phyloP scores from a whole-genome alignment of 2,113 vertebrate species.

The Candoia aspera region DNA sequence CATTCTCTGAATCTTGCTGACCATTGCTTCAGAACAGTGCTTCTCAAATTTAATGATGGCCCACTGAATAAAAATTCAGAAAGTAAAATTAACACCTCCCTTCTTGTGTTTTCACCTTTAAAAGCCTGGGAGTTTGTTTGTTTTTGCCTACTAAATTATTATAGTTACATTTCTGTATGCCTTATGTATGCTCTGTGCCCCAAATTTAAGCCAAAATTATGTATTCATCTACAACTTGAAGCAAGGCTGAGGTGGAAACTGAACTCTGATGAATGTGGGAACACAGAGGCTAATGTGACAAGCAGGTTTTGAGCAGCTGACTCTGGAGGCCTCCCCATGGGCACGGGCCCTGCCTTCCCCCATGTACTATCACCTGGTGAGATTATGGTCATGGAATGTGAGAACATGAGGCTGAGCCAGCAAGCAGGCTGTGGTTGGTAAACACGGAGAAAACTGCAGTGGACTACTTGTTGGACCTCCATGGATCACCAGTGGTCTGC shows the following conservation, averaged over 20 bases:
- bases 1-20: not conserved
- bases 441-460: not conserved
- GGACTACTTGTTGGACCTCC: not conserved
- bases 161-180: not conserved
- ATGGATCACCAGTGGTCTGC: not conserved
- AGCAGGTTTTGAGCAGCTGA: not conserved
- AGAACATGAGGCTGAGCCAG: not conserved
- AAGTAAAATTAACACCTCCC: not conserved
- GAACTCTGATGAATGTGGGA: not conserved
- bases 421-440: not conserved
- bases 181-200: not conserved
- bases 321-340: not conserved
- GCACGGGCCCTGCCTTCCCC: not conserved
- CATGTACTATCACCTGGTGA: not conserved
- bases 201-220: not conserved
- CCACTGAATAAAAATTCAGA: not conserved
- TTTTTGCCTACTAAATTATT: not conserved
- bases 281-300: not conserved
- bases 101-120: not conserved
- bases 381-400: not conserved
- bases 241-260: not conserved
- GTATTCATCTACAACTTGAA: not conserved
- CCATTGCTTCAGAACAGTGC: not conserved
- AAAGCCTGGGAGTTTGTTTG: not conserved
- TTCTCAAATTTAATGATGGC: not conserved